Conservation (phyloP, 2,797 vertebrate genomes). For the Spatula versicolor region DNA sequence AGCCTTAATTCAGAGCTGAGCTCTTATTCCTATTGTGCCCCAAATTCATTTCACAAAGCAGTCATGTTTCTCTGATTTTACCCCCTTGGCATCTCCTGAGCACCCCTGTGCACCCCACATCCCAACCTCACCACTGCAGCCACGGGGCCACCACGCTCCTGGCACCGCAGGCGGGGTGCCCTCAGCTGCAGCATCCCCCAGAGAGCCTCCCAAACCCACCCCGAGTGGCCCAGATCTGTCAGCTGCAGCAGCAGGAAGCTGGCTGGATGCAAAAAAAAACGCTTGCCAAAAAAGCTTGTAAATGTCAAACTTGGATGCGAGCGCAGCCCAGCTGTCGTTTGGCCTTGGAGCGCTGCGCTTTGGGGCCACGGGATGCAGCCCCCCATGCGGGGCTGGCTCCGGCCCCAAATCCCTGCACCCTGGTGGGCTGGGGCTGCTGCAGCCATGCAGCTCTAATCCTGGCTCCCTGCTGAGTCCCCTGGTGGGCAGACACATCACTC, state of each 20-base stretch:
- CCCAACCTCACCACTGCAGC: background rate
- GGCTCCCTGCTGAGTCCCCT: background rate
- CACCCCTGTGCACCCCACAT: background rate
- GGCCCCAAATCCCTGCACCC: background rate
- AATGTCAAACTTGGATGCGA: background rate
- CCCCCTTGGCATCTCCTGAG: background rate
- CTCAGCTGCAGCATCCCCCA: background rate
- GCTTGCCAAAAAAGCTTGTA: background rate
- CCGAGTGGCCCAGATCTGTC: fast-evolving
- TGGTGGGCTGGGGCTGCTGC: background rate
- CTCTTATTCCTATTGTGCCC: background rate
- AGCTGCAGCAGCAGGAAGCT: background rate
- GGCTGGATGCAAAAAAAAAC: background rate
- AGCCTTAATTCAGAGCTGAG: background rate
- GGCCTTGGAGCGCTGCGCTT: background rate
- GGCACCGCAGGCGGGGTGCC: fast-evolving
- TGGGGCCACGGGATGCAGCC: background rate
- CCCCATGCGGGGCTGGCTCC: background rate
- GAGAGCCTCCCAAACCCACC: background rate
- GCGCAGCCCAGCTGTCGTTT: background rate
- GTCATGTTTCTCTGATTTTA: fast-evolving
- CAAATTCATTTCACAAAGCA: background rate
- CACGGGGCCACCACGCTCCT: background rate
- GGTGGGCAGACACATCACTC: constrained; percentile 25
- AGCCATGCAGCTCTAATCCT: background rate